Conservation (phyloP, 2,888 invertebrate genomes). For the Polydrusus pterygomalis region DNA sequence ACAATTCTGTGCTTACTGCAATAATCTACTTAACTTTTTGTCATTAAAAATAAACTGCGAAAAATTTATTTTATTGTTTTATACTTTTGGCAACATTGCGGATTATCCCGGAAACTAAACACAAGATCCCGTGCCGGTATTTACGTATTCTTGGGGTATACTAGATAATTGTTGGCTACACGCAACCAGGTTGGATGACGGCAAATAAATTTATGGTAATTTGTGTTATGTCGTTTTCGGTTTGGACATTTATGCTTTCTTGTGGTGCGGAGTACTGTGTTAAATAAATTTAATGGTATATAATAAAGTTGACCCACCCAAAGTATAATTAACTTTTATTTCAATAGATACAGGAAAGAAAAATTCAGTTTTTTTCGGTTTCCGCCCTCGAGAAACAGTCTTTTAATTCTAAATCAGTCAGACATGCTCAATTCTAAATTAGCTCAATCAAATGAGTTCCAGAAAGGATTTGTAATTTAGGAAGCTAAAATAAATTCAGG, state of each 20-base stretch:
- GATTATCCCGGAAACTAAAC: constrained; percentile 16
- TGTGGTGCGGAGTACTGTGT: constrained; percentile 1
- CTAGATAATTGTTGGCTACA: constrained; percentile 20
- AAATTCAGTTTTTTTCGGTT: too few relatives aligned
- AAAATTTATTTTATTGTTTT: not conserved
- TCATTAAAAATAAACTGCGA: too few relatives aligned
- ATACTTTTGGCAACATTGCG: not conserved
- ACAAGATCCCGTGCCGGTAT: constrained; percentile 19
- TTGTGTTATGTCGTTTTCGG: constrained; percentile 14
- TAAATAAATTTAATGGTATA: not conserved
- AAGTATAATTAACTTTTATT: not conserved
- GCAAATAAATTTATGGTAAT: constrained; percentile 18
- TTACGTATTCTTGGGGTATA: constrained; percentile 16
- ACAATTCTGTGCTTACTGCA: too few relatives aligned
- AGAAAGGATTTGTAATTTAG: too few relatives aligned
- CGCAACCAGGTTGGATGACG: constrained; percentile 17
- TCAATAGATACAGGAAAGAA: too few relatives aligned
- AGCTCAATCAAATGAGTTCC: too few relatives aligned
- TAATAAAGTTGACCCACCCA: not conserved
- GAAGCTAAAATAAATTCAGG: too few relatives aligned
- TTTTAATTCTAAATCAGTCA: too few relatives aligned
- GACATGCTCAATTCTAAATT: too few relatives aligned
- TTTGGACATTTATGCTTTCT: constrained; percentile 19
- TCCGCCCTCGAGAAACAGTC: not conserved
- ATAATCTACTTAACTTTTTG: too few relatives aligned